These are phyloP conservation scores for Megathymus violae DNA, from an alignment of 1,140 invertebrate species.

Conservation along the genomic window DNA sequence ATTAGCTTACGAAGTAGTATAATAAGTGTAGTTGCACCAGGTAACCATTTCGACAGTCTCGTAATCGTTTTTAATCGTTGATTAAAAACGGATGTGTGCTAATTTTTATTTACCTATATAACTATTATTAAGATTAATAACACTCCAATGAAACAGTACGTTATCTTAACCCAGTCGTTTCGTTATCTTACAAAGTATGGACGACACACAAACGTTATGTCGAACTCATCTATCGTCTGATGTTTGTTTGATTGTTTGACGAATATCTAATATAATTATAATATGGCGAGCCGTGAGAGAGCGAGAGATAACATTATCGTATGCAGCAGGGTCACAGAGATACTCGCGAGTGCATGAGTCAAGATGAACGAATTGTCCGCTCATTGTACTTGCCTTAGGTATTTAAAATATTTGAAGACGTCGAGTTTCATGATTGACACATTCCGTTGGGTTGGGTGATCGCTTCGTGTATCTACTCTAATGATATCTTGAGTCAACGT, in stretches of 20 bases:
- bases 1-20: too few species aligned
- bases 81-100: too few species aligned
- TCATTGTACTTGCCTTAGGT: neutral
- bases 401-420: neutral
- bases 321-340: conserved; percentile 26
- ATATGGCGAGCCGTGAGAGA: conserved; percentile 26
- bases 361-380: conserved; percentile 22
- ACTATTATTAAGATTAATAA: too few species aligned
- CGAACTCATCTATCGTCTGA: conserved; percentile 17
- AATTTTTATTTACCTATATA: too few species aligned
- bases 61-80: too few species aligned
- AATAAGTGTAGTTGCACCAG: too few species aligned
- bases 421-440: too few species aligned
- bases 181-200: conserved; percentile 4
- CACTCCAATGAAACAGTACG: neutral
- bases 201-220: conserved; percentile 4
- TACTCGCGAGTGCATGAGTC: conserved; percentile 32
- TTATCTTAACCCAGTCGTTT: neutral
- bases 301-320: conserved; percentile 22
- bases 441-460: too few species aligned
- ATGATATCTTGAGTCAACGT: too few species aligned
- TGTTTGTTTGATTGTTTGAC: conserved; percentile 40
- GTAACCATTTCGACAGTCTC: too few species aligned
- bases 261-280: conserved; percentile 35
- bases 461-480: too few species aligned